Evolutionary conservation across 2,888 invertebrate species (phyloP).

Genomic region (Neoitamus cyanurus): DNA sequence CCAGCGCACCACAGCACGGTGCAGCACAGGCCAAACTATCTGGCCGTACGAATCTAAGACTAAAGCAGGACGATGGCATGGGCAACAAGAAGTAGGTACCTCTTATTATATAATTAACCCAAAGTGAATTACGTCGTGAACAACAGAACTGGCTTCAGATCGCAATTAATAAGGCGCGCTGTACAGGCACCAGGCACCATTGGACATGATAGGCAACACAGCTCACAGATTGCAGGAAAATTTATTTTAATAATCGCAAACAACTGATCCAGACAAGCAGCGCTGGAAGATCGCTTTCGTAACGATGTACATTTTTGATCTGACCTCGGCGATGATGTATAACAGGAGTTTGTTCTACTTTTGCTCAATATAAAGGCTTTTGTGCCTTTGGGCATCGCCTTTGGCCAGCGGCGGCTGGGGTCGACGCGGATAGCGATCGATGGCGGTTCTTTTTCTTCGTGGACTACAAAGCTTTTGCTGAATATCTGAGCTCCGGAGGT

Average conservation of each 20-base stretch:
- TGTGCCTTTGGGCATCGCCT: neutral
- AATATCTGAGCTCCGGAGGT: neutral
- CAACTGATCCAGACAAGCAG: conserved; percentile 47
- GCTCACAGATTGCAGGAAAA: conserved; percentile 47
- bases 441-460: neutral
- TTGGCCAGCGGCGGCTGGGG: neutral
- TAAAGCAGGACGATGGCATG: conserved; percentile 46
- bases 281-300: conserved; percentile 41
- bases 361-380: conserved; percentile 6
- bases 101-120: conserved; percentile 53
- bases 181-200: conserved; percentile 40
- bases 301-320: conserved; percentile 42
- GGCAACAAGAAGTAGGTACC: conserved; percentile 45
- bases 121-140: conserved; percentile 53
- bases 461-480: neutral
- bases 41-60: conserved; percentile 14
- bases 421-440: neutral
- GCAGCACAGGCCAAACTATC: conserved; percentile 35
- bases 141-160: conserved; percentile 52
- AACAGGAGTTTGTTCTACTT: conserved; percentile 49
- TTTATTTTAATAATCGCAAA: conserved; percentile 52
- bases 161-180: conserved; percentile 52
- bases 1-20: neutral
- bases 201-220: conserved; percentile 43
- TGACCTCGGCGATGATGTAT: conserved; percentile 43